A percentile compares a stretch with the other conserved stretches of the same genome.
These are phyloP conservation scores for Lasiommata megera DNA, from an alignment of 2,888 invertebrate genomes.

Conservation along the genomic window DNA sequence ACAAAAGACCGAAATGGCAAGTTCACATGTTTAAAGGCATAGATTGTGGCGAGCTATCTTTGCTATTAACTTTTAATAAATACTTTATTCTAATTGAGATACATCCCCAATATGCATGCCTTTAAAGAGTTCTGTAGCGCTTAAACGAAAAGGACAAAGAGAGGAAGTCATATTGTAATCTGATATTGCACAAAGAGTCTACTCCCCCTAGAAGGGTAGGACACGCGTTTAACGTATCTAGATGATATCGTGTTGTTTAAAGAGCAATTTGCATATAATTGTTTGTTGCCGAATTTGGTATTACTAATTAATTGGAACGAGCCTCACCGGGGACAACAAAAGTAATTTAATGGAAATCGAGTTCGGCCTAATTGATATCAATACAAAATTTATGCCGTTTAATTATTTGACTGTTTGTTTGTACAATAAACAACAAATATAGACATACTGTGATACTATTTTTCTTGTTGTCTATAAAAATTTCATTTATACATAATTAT, in stretches of 20 bases:
- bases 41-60: no score
- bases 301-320: constrained; percentile 10
- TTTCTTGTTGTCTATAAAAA: no score
- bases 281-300: constrained; percentile 4
- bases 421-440: neutral
- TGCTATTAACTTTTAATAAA: no score
- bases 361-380: neutral
- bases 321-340: constrained; percentile 2
- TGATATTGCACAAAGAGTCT: neutral
- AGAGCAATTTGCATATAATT: constrained; percentile 8
- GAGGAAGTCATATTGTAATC: neutral
- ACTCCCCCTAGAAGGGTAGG: constrained; percentile 2
- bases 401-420: neutral
- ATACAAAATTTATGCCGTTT: neutral
- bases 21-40: no score
- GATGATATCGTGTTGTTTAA: constrained; percentile 11
- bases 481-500: no score
- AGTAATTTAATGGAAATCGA: constrained; percentile 1
- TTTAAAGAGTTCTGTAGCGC: no score
- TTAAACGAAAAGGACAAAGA: neutral
- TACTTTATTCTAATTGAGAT: no score
- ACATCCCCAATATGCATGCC: no score
- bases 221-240: constrained; percentile 6
- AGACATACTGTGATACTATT: no score
- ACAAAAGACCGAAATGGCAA: no score